A percentile compares a stretch with the other conserved stretches of the same genome.
phyloP scores from a whole-genome alignment of 2,113 vertebrate species.

The Pteropus alecto region DNA sequence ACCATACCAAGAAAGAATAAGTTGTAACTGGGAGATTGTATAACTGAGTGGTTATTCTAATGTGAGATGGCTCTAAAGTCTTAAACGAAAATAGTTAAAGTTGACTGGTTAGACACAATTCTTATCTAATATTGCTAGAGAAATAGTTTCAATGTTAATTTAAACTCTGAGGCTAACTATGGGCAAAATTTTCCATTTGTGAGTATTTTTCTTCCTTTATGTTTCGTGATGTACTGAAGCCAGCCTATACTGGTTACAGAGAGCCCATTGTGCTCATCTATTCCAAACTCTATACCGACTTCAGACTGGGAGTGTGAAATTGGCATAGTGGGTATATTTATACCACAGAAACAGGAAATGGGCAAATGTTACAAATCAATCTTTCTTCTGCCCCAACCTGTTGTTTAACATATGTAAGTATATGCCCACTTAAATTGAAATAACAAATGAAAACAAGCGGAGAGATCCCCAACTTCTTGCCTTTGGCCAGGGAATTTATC shows the following conservation, averaged over 20 bases:
- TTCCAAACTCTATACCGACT: not conserved
- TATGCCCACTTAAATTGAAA: not conserved
- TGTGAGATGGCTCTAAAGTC: not conserved
- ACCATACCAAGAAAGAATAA: not conserved
- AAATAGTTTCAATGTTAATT: not conserved
- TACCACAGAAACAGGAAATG: not conserved
- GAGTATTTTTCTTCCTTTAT: not conserved
- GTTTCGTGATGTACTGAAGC: not conserved
- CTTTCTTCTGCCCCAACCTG: not conserved
- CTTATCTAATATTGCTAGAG: not conserved
- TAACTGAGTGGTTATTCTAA: not conserved
- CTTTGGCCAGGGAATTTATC: conserved; percentile 26
- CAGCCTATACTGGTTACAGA: not conserved
- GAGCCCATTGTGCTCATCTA: not conserved
- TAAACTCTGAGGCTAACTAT: not conserved
- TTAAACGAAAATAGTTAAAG: not conserved
- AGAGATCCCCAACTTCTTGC: not conserved
- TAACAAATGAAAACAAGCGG: conserved; percentile 16
- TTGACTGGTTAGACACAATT: not conserved
- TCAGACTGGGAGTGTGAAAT: not conserved
- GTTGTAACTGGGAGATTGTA: not conserved
- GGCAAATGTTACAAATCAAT: not conserved
- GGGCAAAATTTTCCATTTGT: not conserved
- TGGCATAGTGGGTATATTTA: not conserved
- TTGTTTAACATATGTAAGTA: not conserved